A percentile compares a stretch with the other conserved stretches of the same genome.
These are phyloP conservation scores for Cryptocephalus moraei DNA, from an alignment of 2,888 invertebrate species.

Conservation along the genomic window DNA sequence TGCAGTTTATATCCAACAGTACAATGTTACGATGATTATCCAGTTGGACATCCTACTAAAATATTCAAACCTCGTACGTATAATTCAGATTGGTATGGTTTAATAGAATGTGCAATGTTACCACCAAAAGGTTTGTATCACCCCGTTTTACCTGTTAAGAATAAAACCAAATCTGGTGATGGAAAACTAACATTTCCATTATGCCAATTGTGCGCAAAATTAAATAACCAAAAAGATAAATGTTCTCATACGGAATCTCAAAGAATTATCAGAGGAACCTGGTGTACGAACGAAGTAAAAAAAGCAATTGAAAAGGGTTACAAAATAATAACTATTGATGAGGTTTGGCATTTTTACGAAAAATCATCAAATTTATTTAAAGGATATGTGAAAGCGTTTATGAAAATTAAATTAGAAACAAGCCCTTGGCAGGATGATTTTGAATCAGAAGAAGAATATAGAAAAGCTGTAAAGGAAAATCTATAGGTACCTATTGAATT, in stretches of 20 bases:
- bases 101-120: conserved; percentile 17
- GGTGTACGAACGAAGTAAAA: conserved; percentile 2
- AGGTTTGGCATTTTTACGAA: conserved; percentile 11
- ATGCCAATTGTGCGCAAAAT: conserved; percentile 8
- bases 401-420: conserved; percentile 1
- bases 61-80: conserved; percentile 12
- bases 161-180: conserved; percentile 1
- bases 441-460: conserved; percentile 9
- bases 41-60: conserved; percentile 15
- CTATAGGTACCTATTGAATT: conserved; percentile 15
- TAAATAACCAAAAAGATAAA: conserved; percentile 5
- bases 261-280: conserved; percentile 7
- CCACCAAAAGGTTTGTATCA: conserved; percentile 12
- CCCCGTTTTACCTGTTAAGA: conserved; percentile 12
- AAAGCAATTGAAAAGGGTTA: conserved; percentile 16
- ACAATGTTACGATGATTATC: conserved; percentile 15
- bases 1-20: conserved; percentile 16
- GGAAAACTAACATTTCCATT: conserved; percentile 9
- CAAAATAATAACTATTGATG: conserved; percentile 12
- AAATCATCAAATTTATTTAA: conserved; percentile 2
- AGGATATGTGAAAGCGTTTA: conserved; percentile 10
- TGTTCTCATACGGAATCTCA: conserved; percentile 5
- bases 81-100: conserved; percentile 16
- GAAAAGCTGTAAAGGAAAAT: conserved; percentile 9
- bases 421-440: conserved; percentile 5